These are phyloP conservation scores for Drosophila nr. medialis DNA, from an alignment of 2,888 invertebrate species.

Conservation along the genomic window DNA sequence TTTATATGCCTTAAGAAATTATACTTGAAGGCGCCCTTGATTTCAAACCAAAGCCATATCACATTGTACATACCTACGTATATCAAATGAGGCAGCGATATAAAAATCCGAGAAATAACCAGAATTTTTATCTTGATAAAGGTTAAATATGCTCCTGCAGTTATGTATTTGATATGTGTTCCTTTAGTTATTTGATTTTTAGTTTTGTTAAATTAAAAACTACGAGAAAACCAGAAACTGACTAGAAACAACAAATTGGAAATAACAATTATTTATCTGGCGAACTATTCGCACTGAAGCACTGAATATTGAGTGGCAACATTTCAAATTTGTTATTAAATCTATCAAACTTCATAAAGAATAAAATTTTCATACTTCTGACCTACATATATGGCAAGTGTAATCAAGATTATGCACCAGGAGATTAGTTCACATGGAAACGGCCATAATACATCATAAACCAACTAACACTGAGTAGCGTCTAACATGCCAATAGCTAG, in stretches of 20 bases:
- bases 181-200: background rate
- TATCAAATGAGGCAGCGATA: slow-evolving; percentile 1
- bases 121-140: background rate
- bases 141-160: background rate
- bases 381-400: background rate
- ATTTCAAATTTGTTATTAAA: background rate
- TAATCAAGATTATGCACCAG: background rate
- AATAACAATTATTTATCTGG: background rate
- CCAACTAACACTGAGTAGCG: slow-evolving; percentile 4
- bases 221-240: background rate
- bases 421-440: background rate
- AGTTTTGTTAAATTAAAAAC: background rate
- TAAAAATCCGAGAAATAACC: background rate
- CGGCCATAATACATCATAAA: slow-evolving; percentile 1
- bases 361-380: background rate
- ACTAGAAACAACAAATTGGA: background rate
- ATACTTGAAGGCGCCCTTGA: slow-evolving; percentile 65
- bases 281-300: background rate
- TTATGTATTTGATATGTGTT: background rate
- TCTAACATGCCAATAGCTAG: background rate
- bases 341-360: background rate
- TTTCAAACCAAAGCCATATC: slow-evolving; percentile 50
- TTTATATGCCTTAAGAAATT: slow-evolving; percentile 69
- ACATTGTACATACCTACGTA: background rate
- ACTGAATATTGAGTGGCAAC: background rate